Evolutionary conservation across 2,888 invertebrate species (phyloP).

Genomic region (Zhuqinia jingwanae): DNA sequence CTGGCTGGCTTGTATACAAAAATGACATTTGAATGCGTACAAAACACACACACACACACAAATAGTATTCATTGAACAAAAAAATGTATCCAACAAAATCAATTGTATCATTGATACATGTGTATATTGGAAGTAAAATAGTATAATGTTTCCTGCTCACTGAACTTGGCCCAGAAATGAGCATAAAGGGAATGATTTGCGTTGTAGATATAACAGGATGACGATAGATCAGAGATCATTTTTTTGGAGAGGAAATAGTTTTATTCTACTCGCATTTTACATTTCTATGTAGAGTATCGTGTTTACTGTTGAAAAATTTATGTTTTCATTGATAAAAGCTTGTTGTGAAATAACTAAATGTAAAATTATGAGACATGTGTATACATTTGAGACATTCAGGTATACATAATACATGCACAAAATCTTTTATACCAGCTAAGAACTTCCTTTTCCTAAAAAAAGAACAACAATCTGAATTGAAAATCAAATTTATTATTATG

Average conservation of each 20-base stretch:
- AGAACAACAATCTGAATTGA: conserved; percentile 5
- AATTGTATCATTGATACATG: conserved; percentile 46
- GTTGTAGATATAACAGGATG: not conserved
- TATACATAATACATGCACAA: not conserved
- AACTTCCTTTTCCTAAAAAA: conserved; percentile 29
- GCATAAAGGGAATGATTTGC: not conserved
- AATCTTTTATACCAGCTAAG: conserved; percentile 13
- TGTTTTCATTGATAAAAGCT: conserved; percentile 53
- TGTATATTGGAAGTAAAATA: conserved; percentile 11
- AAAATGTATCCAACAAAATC: conserved; percentile 38
- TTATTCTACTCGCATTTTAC: not conserved
- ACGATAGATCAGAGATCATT: conserved; percentile 56
- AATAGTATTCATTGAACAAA: not conserved
- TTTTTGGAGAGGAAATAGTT: conserved; percentile 34
- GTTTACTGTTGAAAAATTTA: conserved; percentile 62
- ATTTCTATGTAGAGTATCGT: conserved; percentile 45
- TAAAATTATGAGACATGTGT: too few relatives aligned
- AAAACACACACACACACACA: conserved; percentile 28
- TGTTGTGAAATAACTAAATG: conserved; percentile 38
- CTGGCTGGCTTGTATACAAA: conserved; percentile 22
- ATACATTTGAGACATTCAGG: conserved; percentile 36
- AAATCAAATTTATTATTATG: too few relatives aligned
- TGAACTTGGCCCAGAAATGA: conserved; percentile 41
- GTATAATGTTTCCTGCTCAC: conserved; percentile 44
- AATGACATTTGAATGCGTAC: conserved; percentile 31